Conservation (phyloP, 2,113 vertebrate genomes). For the Athene noctua region DNA sequence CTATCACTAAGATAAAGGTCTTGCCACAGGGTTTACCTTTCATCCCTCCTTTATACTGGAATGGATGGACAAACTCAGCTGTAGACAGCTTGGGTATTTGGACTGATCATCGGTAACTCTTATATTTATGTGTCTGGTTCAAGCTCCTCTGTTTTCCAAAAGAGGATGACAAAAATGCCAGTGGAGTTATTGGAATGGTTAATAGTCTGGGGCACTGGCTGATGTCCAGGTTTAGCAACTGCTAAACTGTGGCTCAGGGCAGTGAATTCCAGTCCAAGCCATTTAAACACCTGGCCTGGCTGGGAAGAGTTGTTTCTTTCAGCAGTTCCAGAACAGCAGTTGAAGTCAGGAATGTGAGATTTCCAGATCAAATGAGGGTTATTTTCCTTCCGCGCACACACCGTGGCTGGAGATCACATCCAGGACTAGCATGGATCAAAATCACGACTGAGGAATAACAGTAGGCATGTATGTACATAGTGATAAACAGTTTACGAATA, state of each 20-base stretch:
- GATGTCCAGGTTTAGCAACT: background rate
- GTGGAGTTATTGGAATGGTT: background rate
- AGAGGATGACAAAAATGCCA: background rate
- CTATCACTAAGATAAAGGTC: background rate
- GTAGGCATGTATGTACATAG: background rate
- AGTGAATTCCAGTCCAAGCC: background rate
- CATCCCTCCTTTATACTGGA: background rate
- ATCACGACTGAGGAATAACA: background rate
- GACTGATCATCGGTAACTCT: background rate
- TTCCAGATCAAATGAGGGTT: conserved; percentile 4
- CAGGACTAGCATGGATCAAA: background rate
- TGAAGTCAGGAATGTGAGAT: background rate
- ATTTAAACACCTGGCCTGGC: conserved; percentile 21
- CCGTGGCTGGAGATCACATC: background rate
- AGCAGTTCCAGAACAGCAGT: background rate
- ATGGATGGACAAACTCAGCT: background rate
- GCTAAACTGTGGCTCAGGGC: background rate
- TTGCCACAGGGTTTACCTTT: background rate
- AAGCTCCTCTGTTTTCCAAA: background rate
- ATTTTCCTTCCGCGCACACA: background rate
- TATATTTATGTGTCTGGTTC: background rate
- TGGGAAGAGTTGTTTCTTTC: background rate
- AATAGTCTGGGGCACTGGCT: background rate
- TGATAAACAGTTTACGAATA: background rate
- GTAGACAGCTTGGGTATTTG: background rate